phyloP scores from a whole-genome alignment of 2,797 vertebrate genomes.

The Eremophila alpestris region DNA sequence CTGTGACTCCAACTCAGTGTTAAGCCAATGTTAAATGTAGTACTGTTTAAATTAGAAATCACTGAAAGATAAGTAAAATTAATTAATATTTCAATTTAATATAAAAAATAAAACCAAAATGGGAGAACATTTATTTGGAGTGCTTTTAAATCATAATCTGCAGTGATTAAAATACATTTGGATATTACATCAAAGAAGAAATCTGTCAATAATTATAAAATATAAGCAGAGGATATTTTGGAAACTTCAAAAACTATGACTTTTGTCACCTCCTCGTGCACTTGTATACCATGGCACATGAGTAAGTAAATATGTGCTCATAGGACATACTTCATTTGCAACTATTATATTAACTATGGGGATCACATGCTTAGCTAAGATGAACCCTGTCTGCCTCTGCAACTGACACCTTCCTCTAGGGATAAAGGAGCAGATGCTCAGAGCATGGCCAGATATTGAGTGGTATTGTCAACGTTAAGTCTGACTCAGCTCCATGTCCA shows the following conservation, averaged over 20 bases:
- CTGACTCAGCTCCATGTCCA: neutral
- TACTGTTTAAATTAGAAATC: neutral
- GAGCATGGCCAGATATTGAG: neutral
- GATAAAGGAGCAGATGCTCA: neutral
- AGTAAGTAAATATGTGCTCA: neutral
- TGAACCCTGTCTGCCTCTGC: neutral
- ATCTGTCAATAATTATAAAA: neutral
- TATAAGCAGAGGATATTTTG: neutral
- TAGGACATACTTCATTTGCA: neutral
- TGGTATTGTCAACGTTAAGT: fast-evolving
- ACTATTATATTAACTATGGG: neutral
- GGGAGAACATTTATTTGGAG: neutral
- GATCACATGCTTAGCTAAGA: neutral
- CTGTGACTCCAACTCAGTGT: neutral
- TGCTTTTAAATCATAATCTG: neutral
- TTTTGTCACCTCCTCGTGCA: neutral
- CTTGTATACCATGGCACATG: neutral
- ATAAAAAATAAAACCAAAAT: neutral
- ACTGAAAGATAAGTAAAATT: neutral
- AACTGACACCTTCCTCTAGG: neutral
- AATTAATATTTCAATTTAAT: neutral
- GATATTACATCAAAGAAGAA: neutral
- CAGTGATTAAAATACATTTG: neutral
- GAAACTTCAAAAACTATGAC: neutral
- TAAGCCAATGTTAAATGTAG: neutral